A percentile compares a stretch with the other conserved stretches of the same genome.
phyloP scores from a whole-genome alignment of 2,113 vertebrate genomes.

The Poecile atricapillus region DNA sequence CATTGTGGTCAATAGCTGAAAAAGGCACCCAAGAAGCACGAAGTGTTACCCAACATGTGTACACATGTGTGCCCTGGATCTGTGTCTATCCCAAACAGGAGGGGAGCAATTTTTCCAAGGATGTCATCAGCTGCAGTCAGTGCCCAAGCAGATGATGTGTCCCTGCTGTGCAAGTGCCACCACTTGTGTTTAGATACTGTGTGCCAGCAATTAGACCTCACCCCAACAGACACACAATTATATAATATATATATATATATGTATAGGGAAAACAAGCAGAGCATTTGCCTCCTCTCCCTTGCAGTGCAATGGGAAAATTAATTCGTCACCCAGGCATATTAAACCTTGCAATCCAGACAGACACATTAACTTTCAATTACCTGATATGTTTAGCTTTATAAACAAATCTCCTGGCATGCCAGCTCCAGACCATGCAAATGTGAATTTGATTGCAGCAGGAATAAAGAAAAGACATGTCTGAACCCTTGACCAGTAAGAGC shows the following conservation, averaged over 20 bases:
- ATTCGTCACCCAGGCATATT: slow-evolving; percentile 55
- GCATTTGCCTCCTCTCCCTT: not conserved
- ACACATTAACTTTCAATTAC: slow-evolving; percentile 69
- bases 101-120: not conserved
- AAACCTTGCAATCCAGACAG: slow-evolving; percentile 51
- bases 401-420: slow-evolving; percentile 33
- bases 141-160: not conserved
- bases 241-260: no score
- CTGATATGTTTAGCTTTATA: slow-evolving; percentile 62
- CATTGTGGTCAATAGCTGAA: not conserved
- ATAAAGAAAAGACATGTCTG: not conserved
- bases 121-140: not conserved
- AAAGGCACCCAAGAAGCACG: not conserved
- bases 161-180: not conserved
- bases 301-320: slow-evolving; percentile 38
- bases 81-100: not conserved
- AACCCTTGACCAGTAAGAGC: not conserved
- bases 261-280: not conserved
- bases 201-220: not conserved
- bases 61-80: not conserved
- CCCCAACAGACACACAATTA: not conserved
- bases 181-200: accelerated
- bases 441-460: not conserved
- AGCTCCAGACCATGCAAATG: not conserved
- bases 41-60: not conserved